phyloP scores from a whole-genome alignment of 2,113 vertebrate genomes.

The Apistogramma diplotaenia region DNA sequence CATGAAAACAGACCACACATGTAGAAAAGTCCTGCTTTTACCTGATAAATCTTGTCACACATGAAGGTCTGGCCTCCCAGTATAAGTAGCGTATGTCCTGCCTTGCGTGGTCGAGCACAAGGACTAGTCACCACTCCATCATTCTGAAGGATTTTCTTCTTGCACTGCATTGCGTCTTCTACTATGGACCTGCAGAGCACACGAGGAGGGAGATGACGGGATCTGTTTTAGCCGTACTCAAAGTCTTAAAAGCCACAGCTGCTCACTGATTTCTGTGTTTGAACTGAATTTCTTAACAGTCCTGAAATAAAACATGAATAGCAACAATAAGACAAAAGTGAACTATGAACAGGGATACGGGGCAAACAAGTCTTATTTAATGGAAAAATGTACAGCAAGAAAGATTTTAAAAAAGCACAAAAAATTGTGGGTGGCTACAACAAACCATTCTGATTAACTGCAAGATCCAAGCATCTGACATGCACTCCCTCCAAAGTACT shows the following conservation, averaged over 20 bases:
- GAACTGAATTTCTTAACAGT: no score
- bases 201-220: background rate
- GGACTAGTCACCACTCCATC: conserved; percentile 82
- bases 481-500: no score
- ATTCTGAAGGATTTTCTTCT: conserved; percentile 83
- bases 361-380: background rate
- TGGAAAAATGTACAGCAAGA: no score
- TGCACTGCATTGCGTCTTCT: conserved; percentile 82
- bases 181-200: conserved; percentile 47
- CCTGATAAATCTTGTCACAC: conserved; percentile 84
- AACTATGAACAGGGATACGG: background rate
- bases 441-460: no score
- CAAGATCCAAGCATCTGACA: no score
- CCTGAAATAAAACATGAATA: no score
- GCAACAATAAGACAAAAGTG: background rate
- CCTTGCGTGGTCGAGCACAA: conserved; percentile 82
- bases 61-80: conserved; percentile 84
- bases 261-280: background rate
- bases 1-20: background rate
- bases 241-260: background rate
- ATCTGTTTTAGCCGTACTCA: background rate
- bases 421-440: no score
- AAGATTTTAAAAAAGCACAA: no score
- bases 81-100: conserved; percentile 83
- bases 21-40: background rate